Evolutionary conservation across 2,888 invertebrate species (phyloP), one percentile per base, ranked within the genome.

Genomic region (Chymomyza procnemis): DNA sequence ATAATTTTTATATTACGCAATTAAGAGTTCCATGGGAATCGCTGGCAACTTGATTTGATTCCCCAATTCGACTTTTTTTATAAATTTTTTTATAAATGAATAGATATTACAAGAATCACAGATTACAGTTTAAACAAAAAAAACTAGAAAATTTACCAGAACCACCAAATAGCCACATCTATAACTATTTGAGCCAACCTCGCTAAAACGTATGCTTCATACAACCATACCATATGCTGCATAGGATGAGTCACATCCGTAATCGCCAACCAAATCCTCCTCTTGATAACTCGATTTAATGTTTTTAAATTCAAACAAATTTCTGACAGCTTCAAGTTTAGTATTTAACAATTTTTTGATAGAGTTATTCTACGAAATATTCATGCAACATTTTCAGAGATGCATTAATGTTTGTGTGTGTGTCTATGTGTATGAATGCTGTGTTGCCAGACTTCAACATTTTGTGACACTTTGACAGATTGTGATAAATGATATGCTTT

Each of bases 401-500:
- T 41, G 34, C 34, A 41, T 12, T 3, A 9, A 41, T 41, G 12
- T 9, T 2, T 9, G 34, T 9, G 9, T 34, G 9, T 34, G 34
- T 34, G 34, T 34, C 8, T 12, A 34, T 34, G 34, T 41, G 34
- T 41, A 12, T 41, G 34, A 41, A 41, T 41, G 6, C 34, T 9
- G 12, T 41, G 34, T 12, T 41, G 12, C 34, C 34, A 41, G 34
- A 41, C 34, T 41, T 41, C 34, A 41, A 12, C 34, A 41, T 41
- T 41, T 41, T 41, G 34, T 41, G 71, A 71, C 71, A 71, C 58
- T 63, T 71, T 67, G 63, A 71, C 71, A 71, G 62, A 67, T 71
- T 71, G 55, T 71, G 71, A 71, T 71, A 67, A 71, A 71, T 71
- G 56, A 69, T 69, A 55, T 69, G 18, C 14, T 41, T n/a, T 19